Evolutionary conservation across 2,888 invertebrate species (phyloP), one percentile per base, ranked within the genome.

Genomic region (Drosophila conformis): DNA sequence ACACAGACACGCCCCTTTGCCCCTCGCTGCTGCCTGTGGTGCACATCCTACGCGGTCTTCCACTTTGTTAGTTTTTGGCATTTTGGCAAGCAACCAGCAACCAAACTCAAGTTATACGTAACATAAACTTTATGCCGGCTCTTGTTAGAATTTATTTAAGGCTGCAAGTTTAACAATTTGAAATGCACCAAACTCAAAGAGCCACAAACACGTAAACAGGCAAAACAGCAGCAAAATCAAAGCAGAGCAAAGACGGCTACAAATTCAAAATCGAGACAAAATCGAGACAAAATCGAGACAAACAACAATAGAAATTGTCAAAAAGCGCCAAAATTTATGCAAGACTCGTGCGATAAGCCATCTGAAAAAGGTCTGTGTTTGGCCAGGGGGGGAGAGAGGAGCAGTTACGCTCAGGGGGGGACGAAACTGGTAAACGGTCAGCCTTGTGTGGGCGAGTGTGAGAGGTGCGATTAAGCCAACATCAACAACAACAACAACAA

Each of bases 371-470:
- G 71, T 64, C 64, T 54, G 38, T 63, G 35, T 54, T 3, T 49
- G 36, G 8, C 25, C 10, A 15, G 11, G 6, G 36, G 6, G 6
- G 0, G 0, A 4, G 31, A 29, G 13, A 13, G 3, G 4, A 4
- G 8, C 15, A 4, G 18, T 8, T 46, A 25, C 25, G 46, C 13
- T 13, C 1, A 15, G 59, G 40, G 10, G 15, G 6, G 31, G 15
- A 1, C 11, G 58, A 62, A 75, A 61, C 66, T 64, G 76, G 60
- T 51, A 69, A 66, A 61, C 69, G 74, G 33, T 64, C 64, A 58
- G 58, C 63, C 15, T 61, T 80, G 88, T 87, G 85, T 86, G 88
- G 90, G 85, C 88, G 85, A 76, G 90, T 74, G 88, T 89, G 87
- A 78, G 67, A 67, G 69, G 62, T 69, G 73, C 59, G 70, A 89